Base-by-base conservation (phyloP, 2,113 vertebrate genomes). In the Macquaria australasica region DNA sequence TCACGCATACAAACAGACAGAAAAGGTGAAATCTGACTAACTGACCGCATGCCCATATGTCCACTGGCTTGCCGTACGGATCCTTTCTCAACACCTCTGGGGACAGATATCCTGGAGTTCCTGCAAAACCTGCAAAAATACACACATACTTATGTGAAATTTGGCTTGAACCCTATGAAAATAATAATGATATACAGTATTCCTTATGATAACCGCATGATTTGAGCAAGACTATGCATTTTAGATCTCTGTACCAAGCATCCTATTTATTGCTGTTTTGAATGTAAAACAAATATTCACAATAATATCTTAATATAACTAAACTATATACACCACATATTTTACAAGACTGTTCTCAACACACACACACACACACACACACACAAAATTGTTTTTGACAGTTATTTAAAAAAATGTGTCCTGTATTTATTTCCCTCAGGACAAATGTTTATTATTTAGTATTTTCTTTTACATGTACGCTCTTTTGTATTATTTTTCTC, bases 11-110 rank as follows among this genome's bases (percentile, higher is more conserved):
- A 72, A 18, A 72, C 8, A 39, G 28, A 66, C 20, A 55, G 15
- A 62, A 50, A 62, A 63, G 45, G 21, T 21, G 9, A 50, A 53
- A 9, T 18, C 41, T n/a, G 43, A 28, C n/a, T 82, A 72, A 96
- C 98, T 97, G 94, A 99, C 98, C 98, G 90, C 98, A 99, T 75
- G 98, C 98, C 98, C 98, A 99, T 91, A 99, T 99, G 95, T 99
- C 98, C 95, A 99, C 98, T 58, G 98, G 98, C 88, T 99, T 99
- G 93, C 98, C 98, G 88, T 99, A 99, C 5, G 98, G 97, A 94
- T 99, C 98, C 96, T 99, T 99, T 88, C 98, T 97, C 95, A 99
- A 95, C 93, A 99, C 98, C 93, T 99, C 98, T 28, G 98, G 98
- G 62, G 98, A 99, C 85, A 99, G 95, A 92, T 99, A 99, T 63